A percentile compares a stretch with the other conserved stretches of the same genome.
These are phyloP conservation scores for Carcina quercana DNA, from an alignment of 2,888 invertebrate genomes.

Conservation along the genomic window DNA sequence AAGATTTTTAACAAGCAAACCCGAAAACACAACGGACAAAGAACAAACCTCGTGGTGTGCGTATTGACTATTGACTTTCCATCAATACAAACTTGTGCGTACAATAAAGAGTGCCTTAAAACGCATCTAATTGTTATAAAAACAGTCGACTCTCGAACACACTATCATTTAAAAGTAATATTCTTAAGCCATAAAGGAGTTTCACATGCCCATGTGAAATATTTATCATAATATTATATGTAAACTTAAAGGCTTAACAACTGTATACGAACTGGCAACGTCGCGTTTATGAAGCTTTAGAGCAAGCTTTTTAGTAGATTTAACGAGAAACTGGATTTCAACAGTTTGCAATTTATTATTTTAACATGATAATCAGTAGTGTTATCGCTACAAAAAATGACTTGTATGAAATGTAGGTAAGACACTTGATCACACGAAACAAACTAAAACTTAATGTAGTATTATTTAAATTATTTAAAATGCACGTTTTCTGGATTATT, in stretches of 20 bases:
- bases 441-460: too few relatives aligned
- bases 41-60: slow-evolving; percentile 23
- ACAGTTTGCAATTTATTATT: too few relatives aligned
- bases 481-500: too few relatives aligned
- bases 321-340: too few relatives aligned
- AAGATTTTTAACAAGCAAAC: slow-evolving; percentile 62
- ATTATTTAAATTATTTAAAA: too few relatives aligned
- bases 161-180: slow-evolving; percentile 70
- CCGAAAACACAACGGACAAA: slow-evolving; percentile 45
- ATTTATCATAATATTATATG: slow-evolving; percentile 74
- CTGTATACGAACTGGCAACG: too few relatives aligned
- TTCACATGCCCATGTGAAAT: slow-evolving; percentile 71
- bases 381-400: too few relatives aligned
- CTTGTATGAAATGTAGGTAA: too few relatives aligned
- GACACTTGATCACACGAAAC: too few relatives aligned
- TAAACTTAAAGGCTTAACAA: slow-evolving; percentile 58
- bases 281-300: slow-evolving; percentile 19
- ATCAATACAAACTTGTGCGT: slow-evolving; percentile 47
- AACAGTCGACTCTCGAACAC: slow-evolving; percentile 54
- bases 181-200: slow-evolving; percentile 71
- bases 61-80: slow-evolving; percentile 42
- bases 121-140: slow-evolving; percentile 71
- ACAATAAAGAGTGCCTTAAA: slow-evolving; percentile 62
- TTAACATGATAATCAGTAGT: too few relatives aligned
- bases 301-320: too few relatives aligned